These are phyloP conservation scores for Athalia circularis DNA, from an alignment of 2,888 invertebrate genomes.

Conservation along the genomic window DNA sequence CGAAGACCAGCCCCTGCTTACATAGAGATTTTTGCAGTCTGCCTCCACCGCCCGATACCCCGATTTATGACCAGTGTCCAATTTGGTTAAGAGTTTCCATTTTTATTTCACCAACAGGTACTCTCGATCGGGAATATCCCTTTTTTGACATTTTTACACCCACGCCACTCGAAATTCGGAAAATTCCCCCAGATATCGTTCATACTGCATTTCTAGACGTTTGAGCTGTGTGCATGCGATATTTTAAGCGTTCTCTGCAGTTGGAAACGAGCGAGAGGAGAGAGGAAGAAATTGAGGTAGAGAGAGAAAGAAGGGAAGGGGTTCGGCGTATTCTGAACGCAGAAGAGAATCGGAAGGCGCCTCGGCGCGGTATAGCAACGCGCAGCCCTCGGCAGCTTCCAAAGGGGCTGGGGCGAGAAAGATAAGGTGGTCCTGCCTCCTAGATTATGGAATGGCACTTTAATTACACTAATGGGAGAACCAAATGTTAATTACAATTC, in stretches of 20 bases:
- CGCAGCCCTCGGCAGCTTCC: constrained; percentile 54
- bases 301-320: constrained; percentile 59
- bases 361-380: constrained; percentile 45
- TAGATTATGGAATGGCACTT: constrained; percentile 82
- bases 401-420: constrained; percentile 72
- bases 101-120: constrained; percentile 43
- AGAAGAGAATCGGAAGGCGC: constrained; percentile 41
- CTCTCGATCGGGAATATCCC: constrained; percentile 25
- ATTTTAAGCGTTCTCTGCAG: background rate
- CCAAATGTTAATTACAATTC: constrained; percentile 86
- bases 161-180: background rate
- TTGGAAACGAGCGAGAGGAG: constrained; percentile 8
- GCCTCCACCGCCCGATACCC: background rate
- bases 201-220: background rate
- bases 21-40: background rate
- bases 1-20: background rate
- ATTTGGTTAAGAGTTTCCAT: constrained; percentile 19
- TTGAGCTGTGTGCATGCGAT: background rate
- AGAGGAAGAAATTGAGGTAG: constrained; percentile 43
- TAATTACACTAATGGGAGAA: constrained; percentile 87
- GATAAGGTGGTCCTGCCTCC: constrained; percentile 72
- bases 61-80: constrained; percentile 39
- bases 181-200: background rate
- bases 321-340: constrained; percentile 38
- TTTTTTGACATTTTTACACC: constrained; percentile 23